These are phyloP conservation scores for Polydrusus pterygomalis DNA, from an alignment of 2,888 invertebrate genomes.

Conservation along the genomic window DNA sequence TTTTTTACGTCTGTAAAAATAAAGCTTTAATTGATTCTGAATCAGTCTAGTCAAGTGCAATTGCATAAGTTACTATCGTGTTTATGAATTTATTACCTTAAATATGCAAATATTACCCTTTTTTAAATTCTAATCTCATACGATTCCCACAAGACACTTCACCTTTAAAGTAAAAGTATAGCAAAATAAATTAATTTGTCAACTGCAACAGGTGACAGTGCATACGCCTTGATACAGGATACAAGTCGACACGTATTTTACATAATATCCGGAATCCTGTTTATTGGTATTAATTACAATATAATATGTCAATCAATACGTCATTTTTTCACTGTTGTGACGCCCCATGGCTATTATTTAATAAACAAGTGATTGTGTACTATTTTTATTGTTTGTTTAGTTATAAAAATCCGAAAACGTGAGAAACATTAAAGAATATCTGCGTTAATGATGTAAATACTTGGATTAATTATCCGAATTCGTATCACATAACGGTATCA, in stretches of 20 bases:
- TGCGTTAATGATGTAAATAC: too few relatives aligned
- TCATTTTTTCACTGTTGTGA: neutral
- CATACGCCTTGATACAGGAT: conserved; percentile 35
- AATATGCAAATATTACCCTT: conserved; percentile 10
- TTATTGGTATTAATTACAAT: conserved; percentile 22
- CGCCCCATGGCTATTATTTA: conserved; percentile 3
- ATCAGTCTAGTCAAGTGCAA: neutral
- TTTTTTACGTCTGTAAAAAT: neutral
- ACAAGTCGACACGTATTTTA: conserved; percentile 35
- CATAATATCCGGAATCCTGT: conserved; percentile 45
- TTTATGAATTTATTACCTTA: conserved; percentile 19
- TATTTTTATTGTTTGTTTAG: neutral
- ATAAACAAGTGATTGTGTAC: too few relatives aligned
- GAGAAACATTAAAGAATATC: too few relatives aligned
- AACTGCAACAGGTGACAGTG: conserved; percentile 42
- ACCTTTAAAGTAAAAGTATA: conserved; percentile 40
- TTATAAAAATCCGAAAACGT: neutral
- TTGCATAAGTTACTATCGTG: conserved; percentile 13
- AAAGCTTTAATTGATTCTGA: conserved; percentile 4
- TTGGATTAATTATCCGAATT: too few relatives aligned
- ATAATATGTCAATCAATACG: conserved; percentile 5
- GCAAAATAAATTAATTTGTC: conserved; percentile 36
- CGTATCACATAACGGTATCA: too few relatives aligned
- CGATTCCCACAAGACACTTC: conserved; percentile 37
- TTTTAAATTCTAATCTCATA: neutral